Evolutionary conservation across 2,888 invertebrate genomes (phyloP).

Genomic region (Lasioglossum vierecki): DNA sequence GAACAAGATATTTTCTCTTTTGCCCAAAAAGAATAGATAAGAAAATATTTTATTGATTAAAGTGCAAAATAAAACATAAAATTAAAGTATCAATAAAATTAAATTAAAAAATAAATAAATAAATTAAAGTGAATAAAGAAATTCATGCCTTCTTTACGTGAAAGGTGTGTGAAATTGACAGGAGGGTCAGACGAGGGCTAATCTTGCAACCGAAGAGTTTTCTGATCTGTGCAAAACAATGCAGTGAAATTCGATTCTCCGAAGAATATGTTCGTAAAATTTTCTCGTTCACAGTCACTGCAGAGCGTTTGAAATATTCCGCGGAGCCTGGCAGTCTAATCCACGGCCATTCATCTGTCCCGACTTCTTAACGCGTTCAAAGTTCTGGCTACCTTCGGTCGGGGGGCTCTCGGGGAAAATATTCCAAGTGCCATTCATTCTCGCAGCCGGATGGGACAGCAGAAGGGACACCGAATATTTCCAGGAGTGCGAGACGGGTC

Average conservation of each 20-base stretch:
- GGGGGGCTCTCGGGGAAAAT: not conserved
- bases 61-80: too few relatives aligned
- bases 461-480: constrained; percentile 17
- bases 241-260: not conserved
- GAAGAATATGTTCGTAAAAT: not conserved
- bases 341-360: not conserved
- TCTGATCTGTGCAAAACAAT: not conserved
- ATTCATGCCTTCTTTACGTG: too few relatives aligned
- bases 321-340: not conserved
- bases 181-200: too few relatives aligned
- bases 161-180: too few relatives aligned
- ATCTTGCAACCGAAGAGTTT: not conserved
- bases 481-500: constrained; percentile 13
- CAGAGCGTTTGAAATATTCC: not conserved
- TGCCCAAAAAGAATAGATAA: too few relatives aligned
- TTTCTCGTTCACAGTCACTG: not conserved
- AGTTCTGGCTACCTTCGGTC: constrained; percentile 1
- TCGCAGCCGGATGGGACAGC: constrained; percentile 2
- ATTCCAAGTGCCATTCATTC: constrained; percentile 8
- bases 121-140: too few relatives aligned
- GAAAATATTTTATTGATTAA: too few relatives aligned
- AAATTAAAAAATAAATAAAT: too few relatives aligned
- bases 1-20: too few relatives aligned
- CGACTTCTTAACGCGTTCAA: constrained; percentile 14
- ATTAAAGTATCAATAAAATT: too few relatives aligned